Conservation (phyloP, 2,888 invertebrate genomes). For the Cephonodes hylas region DNA sequence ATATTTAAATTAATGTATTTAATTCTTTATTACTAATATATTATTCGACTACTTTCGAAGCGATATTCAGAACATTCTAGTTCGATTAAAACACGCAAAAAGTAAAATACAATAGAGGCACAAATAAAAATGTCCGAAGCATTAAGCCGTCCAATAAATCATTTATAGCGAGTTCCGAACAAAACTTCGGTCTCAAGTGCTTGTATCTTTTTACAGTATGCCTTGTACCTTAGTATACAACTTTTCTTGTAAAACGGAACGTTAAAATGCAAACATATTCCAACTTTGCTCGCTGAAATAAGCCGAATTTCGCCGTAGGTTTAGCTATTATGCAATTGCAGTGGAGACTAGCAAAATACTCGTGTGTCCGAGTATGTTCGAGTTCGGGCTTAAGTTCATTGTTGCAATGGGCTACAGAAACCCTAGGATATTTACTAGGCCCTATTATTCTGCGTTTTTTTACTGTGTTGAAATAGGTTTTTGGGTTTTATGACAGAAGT, state of each 20-base stretch:
- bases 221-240: not conserved
- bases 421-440: too few species aligned
- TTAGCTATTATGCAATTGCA: not conserved
- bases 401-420: too few species aligned
- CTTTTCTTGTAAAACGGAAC: slow-evolving; percentile 1
- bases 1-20: too few species aligned
- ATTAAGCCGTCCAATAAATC: slow-evolving; percentile 7
- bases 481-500: too few species aligned
- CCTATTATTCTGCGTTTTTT: too few species aligned
- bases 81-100: not conserved
- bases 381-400: too few species aligned
- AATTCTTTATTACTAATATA: too few species aligned
- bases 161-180: not conserved
- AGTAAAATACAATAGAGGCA: not conserved
- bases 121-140: not conserved
- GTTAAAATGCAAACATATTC: not conserved
- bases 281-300: not conserved
- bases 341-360: not conserved
- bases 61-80: not conserved
- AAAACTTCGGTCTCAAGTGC: not conserved
- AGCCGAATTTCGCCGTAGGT: not conserved
- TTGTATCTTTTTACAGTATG: not conserved
- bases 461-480: too few species aligned
- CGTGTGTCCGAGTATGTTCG: too few species aligned
- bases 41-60: too few species aligned